Percentiles rank a stretch among this genome's conserved stretches.
Evolutionary conservation across 2,888 invertebrate species (phyloP).

Genomic region (Flexamia atlantica): DNA sequence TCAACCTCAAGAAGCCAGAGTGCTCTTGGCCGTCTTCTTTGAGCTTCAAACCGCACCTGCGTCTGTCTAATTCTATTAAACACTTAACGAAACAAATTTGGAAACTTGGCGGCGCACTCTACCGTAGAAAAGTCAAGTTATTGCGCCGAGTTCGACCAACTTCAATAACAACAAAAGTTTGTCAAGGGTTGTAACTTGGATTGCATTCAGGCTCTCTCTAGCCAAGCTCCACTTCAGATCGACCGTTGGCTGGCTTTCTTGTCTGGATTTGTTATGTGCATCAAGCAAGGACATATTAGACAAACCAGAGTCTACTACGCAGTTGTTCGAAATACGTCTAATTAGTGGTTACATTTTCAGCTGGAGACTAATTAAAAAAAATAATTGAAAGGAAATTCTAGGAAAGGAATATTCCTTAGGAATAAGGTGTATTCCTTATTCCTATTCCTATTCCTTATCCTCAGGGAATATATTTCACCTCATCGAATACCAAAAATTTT

Average conservation of each 20-base stretch:
- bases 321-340: too few relatives aligned
- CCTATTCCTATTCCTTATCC: too few relatives aligned
- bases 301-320: too few relatives aligned
- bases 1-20: conserved; percentile 10
- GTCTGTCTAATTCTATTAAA: conserved; percentile 49
- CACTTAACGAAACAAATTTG: conserved; percentile 47
- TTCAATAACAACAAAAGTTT: conserved; percentile 57
- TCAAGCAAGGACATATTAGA: too few relatives aligned
- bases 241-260: neutral
- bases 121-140: conserved; percentile 48
- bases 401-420: too few relatives aligned
- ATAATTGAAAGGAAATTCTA: too few relatives aligned
- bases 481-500: too few relatives aligned
- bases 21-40: conserved; percentile 9
- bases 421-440: too few relatives aligned
- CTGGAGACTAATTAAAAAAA: too few relatives aligned
- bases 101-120: conserved; percentile 36
- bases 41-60: neutral
- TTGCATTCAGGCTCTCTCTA: conserved; percentile 35
- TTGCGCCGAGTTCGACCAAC: conserved; percentile 47
- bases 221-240: neutral
- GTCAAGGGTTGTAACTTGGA: conserved; percentile 47
- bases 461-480: too few relatives aligned
- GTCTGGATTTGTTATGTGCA: too few relatives aligned
- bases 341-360: too few relatives aligned